A percentile compares a stretch with the other conserved stretches of the same genome.
phyloP scores from a whole-genome alignment of 2,888 invertebrate genomes.

The Epinotia ramella region DNA sequence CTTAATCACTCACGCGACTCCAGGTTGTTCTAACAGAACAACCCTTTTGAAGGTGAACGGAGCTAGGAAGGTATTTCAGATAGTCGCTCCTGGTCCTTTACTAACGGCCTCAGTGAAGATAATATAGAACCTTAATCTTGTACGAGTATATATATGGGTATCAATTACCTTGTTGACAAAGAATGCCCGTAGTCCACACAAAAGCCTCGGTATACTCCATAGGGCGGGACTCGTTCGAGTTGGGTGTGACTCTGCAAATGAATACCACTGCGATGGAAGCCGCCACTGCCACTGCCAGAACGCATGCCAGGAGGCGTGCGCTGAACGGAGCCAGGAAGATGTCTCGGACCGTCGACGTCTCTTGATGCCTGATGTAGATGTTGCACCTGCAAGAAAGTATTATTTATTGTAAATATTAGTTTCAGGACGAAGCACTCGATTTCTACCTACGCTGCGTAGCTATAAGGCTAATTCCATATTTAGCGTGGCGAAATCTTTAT shows the following conservation, averaged over 20 bases:
- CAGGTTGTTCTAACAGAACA: too few relatives aligned
- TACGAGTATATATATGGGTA: too few relatives aligned
- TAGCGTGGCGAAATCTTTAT: too few relatives aligned
- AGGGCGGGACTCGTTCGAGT: slow-evolving; percentile 61
- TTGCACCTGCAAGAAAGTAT: slow-evolving; percentile 80
- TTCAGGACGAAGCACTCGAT: too few relatives aligned
- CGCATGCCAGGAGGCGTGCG: slow-evolving; percentile 80
- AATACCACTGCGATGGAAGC: slow-evolving; percentile 80
- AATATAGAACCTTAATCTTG: too few relatives aligned
- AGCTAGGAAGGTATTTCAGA: too few relatives aligned
- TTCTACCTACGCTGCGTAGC: too few relatives aligned
- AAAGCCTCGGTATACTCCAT: slow-evolving; percentile 83
- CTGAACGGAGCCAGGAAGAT: slow-evolving; percentile 88
- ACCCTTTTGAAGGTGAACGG: too few relatives aligned
- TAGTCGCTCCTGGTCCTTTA: too few relatives aligned
- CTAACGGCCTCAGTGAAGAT: too few relatives aligned
- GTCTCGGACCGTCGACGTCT: slow-evolving; percentile 86
- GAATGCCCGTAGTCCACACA: slow-evolving; percentile 86
- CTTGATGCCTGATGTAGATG: slow-evolving; percentile 87
- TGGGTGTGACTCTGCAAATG: slow-evolving; percentile 78
- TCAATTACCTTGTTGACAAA: slow-evolving; percentile 86
- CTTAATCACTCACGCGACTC: too few relatives aligned
- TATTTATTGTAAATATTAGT: background rate
- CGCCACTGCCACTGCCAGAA: slow-evolving; percentile 78
- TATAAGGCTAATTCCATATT: too few relatives aligned